Base-by-base conservation (phyloP, 2,888 invertebrate genomes). In the Brachypterus glaber region DNA sequence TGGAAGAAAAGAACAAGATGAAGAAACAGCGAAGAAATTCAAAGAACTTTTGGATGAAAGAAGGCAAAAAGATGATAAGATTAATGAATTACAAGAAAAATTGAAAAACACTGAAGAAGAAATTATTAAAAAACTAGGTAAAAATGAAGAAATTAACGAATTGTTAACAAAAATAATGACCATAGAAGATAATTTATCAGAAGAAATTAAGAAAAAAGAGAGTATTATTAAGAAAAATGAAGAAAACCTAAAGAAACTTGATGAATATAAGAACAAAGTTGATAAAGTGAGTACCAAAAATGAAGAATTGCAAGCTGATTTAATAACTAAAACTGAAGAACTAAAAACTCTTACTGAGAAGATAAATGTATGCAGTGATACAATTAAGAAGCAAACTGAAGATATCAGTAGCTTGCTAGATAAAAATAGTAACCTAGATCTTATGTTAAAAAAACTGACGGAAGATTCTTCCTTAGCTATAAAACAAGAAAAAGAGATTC, bases 361-460 rank as follows among this genome's bases (percentile, higher is more conserved):
- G 13, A 43, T 46, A 17, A 42, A 46, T 3, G 34, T 39, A 18
- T 32, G 40, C 11, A 33, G 34, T 24, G 5, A 24, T 4, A 11
- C 37, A 7, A 38, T 37, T 15, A 33, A 41, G 30, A 29, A 41
- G 11, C 9, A 33, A 21, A 37, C 27, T 4, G 36, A 40, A 17
- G 51, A 50, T 30, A 49, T 52, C 34, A 46, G 47, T 17, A 43
- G 36, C 9, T 32, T 52, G 11, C 38, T 48, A 16, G 35, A 40
- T n/a, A 15, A 41, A 42, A 38, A 16, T 39, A 9, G 34, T 25
- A 9, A 27, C 11, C 21, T 33, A 17, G 33, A 33, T 24, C 14
- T 30, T n/a, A 33, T 30, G 12, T 17, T 41, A 17, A 4, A 32
- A 14, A 39, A 39, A 21, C 14, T 39, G n/a, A 35, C 36, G 30